Percentiles rank a stretch among this genome's conserved stretches.
phyloP scores from a whole-genome alignment of 2,113 vertebrate species.

The Oncorhynchus keta region DNA sequence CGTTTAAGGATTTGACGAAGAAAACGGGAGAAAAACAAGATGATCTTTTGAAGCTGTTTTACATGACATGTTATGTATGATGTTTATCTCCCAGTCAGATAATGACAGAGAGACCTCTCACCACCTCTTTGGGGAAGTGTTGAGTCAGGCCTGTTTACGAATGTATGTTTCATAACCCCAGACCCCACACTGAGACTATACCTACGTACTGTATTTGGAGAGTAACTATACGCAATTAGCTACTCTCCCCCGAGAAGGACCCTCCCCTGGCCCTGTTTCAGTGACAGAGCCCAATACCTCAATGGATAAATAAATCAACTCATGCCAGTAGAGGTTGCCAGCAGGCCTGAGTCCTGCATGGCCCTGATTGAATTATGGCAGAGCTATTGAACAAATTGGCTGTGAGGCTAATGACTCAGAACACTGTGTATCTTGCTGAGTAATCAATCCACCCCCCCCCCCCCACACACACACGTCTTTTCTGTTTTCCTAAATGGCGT shows the following conservation, averaged over 20 bases:
- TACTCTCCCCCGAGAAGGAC: background rate
- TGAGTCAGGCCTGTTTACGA: conserved; percentile 1
- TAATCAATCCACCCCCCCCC: conserved; percentile 21
- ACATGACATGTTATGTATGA: background rate
- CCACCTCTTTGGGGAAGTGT: background rate
- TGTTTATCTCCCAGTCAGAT: background rate
- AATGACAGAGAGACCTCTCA: background rate
- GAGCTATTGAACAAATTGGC: conserved; percentile 82
- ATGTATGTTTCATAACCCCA: background rate
- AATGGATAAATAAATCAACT: conserved; percentile 60
- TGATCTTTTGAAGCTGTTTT: background rate
- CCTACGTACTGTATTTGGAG: no score
- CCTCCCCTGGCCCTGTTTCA: background rate
- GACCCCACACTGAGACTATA: background rate
- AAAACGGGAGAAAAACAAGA: background rate
- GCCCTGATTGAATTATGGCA: conserved; percentile 70
- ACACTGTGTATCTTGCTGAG: conserved; percentile 71
- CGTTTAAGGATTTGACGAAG: conserved; percentile 25
- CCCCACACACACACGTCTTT: background rate
- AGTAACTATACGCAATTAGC: no score
- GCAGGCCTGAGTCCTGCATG: conserved; percentile 37
- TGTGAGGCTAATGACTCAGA: conserved; percentile 79
- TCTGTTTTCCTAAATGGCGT: conserved; percentile 60
- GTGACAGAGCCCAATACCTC: conserved; percentile 49
- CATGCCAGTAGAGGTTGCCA: conserved; percentile 43